phyloP scores from a whole-genome alignment of 2,797 vertebrate genomes.

The Enoplosus armatus region DNA sequence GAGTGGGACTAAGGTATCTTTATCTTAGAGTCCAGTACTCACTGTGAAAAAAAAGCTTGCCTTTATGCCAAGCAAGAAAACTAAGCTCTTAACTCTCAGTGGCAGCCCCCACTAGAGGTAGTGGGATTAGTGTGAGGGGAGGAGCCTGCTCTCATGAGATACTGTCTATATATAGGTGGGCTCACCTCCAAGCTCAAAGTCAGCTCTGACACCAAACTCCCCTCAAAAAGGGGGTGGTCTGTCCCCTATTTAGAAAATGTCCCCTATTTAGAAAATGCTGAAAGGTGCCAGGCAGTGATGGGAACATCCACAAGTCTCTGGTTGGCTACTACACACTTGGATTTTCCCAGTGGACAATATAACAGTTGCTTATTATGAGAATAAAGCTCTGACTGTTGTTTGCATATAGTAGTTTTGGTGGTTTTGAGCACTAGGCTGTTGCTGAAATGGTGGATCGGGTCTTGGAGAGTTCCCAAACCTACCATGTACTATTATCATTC shows the following conservation, averaged over 20 bases:
- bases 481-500: background rate
- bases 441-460: background rate
- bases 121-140: slow-evolving; percentile 5
- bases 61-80: slow-evolving; percentile 2
- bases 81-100: background rate
- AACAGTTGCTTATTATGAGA: background rate
- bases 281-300: slow-evolving; percentile 4
- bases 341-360: slow-evolving; percentile 11
- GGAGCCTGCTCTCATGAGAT: slow-evolving; percentile 12
- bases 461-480: background rate
- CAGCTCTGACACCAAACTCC: slow-evolving; percentile 28
- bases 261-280: no score
- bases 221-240: slow-evolving; percentile 8
- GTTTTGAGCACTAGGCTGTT: background rate
- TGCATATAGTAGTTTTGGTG: background rate
- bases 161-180: slow-evolving; percentile 62
- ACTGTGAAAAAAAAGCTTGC: background rate
- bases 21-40: background rate
- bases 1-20: no score
- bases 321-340: background rate
- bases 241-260: background rate
- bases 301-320: background rate
- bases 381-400: slow-evolving; percentile 4
- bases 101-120: background rate
- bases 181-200: slow-evolving; percentile 31